A percentile compares a stretch with the other conserved stretches of the same genome.
phyloP scores from a whole-genome alignment of 2,113 vertebrate genomes.

The Eulemur rufifrons region DNA sequence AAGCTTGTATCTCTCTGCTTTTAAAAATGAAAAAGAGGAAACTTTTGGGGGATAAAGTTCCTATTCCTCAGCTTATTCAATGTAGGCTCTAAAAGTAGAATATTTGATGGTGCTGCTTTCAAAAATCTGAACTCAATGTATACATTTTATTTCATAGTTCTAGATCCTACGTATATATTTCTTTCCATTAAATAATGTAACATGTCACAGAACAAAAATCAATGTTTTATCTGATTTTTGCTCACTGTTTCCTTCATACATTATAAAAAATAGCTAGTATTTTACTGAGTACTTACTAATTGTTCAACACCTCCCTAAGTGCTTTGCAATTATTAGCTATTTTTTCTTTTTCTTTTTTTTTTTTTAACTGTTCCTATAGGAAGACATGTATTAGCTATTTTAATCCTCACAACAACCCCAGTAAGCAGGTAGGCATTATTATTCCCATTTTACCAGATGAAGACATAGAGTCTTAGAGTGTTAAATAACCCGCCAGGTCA shows the following conservation, averaged over 20 bases:
- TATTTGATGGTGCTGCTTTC: conserved; percentile 14
- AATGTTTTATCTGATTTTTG: not conserved
- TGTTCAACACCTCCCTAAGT: not conserved
- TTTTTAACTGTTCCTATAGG: not conserved
- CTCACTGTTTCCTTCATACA: not conserved
- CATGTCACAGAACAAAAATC: not conserved
- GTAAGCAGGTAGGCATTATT: not conserved
- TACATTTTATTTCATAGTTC: not conserved
- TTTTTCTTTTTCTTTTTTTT: not conserved
- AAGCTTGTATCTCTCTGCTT: conserved; percentile 33
- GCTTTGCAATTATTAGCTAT: not conserved
- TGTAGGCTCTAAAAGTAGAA: not conserved
- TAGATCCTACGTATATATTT: not conserved
- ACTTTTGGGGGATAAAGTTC: not conserved
- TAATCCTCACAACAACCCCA: not conserved
- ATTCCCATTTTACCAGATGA: not conserved
- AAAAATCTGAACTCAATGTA: not conserved
- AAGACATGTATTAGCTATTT: not conserved
- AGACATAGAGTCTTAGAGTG: not conserved
- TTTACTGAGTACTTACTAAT: not conserved
- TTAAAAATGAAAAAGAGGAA: conserved; percentile 35
- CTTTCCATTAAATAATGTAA: not conserved
- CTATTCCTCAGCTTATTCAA: conserved; percentile 41
- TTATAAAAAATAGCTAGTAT: not conserved
- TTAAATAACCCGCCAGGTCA: not conserved